These are phyloP conservation scores for mouse (Mus musculus) DNA, from an alignment of 2,113 vertebrate genomes.

Conservation along the genomic window GRCm39 chr6:49738501-49739000, in stretches of 20 bases:
- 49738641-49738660: neutral
- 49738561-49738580: neutral
- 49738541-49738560: neutral
- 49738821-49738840: conserved; percentile 4
- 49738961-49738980: neutral
- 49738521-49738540: neutral
- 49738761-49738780: conserved; percentile 25
- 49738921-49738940: neutral
- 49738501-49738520: neutral
- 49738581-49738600: neutral
- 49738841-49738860: neutral
- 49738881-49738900: neutral
- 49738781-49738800: neutral
- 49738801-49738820: neutral
- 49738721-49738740: neutral
- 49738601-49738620: neutral
- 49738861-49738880: neutral
- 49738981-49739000: neutral
- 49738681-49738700: neutral
- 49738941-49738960: neutral
- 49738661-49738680: conserved; percentile 24
- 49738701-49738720: neutral
- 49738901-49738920: neutral
- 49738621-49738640: neutral
- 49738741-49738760: neutral